Evolutionary conservation across 2,113 vertebrate genomes (phyloP).

Genomic region (Vulpes ferrilata): DNA sequence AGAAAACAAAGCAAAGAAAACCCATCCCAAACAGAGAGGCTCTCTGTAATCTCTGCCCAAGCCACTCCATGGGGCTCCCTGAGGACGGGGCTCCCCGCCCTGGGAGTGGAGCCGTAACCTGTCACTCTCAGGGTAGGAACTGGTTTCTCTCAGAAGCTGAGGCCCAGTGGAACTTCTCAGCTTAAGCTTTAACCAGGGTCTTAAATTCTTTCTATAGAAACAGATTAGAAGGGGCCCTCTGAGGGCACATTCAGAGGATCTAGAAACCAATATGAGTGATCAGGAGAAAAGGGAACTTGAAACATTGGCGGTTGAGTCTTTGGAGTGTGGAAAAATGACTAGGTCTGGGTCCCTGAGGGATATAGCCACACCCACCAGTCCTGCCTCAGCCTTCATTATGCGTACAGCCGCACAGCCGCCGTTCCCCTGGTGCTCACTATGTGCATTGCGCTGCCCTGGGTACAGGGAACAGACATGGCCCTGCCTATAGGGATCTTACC

Average conservation of each 20-base stretch:
- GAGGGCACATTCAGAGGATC: neutral
- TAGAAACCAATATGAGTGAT: neutral
- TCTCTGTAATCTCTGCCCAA: constrained; percentile 27
- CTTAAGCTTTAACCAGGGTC: neutral
- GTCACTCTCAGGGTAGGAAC: neutral
- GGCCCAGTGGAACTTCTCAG: constrained; percentile 60
- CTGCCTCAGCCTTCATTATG: neutral
- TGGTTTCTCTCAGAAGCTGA: constrained; percentile 57
- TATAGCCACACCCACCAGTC: neutral
- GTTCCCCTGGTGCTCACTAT: too few species aligned
- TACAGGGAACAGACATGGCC: neutral
- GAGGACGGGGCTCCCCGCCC: neutral
- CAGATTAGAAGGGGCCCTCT: neutral
- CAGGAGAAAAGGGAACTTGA: constrained; percentile 1
- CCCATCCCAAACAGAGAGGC: constrained; percentile 77
- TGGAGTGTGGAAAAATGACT: neutral
- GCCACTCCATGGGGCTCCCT: constrained; percentile 15
- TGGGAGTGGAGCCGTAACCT: neutral
- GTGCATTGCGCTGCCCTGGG: neutral
- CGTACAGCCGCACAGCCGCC: fast-evolving
- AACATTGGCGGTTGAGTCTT: neutral
- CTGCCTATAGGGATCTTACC: neutral
- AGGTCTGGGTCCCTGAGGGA: neutral
- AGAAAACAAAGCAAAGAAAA: constrained; percentile 76
- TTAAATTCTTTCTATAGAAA: constrained; percentile 51